These are phyloP conservation scores for Lasioglossum baleicum DNA, from an alignment of 1,140 invertebrate genomes.

Conservation along the genomic window DNA sequence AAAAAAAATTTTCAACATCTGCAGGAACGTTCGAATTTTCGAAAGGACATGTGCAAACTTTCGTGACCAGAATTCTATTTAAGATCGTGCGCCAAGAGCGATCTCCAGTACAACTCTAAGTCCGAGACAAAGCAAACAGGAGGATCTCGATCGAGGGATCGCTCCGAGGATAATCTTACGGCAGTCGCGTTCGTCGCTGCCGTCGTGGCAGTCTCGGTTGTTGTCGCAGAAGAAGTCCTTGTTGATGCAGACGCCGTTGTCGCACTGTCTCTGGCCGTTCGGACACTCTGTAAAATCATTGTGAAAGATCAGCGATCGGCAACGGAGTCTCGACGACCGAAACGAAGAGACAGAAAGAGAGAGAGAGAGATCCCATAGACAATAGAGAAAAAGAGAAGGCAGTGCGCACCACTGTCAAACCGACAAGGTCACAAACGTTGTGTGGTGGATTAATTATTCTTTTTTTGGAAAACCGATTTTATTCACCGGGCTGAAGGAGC, in stretches of 20 bases:
- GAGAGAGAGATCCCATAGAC: neutral
- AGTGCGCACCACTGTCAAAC: slow-evolving; percentile 29
- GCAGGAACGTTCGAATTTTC: too few species aligned
- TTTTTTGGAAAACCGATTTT: neutral
- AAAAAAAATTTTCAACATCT: too few species aligned
- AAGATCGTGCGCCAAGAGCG: too few species aligned
- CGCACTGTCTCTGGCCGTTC: slow-evolving; percentile 81
- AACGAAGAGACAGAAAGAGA: neutral
- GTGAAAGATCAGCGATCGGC: slow-evolving; percentile 4
- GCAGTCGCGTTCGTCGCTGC: slow-evolving; percentile 86
- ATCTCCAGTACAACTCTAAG: too few species aligned
- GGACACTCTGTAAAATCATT: slow-evolving; percentile 74
- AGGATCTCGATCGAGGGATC: neutral
- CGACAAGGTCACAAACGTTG: neutral
- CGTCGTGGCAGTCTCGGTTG: slow-evolving; percentile 85
- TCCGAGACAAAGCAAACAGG: too few species aligned
- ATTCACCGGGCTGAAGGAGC: neutral
- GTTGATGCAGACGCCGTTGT: slow-evolving; percentile 82
- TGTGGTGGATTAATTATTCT: neutral
- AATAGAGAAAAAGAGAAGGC: slow-evolving; percentile 3
- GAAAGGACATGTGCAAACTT: too few species aligned
- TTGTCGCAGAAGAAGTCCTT: slow-evolving; percentile 81
- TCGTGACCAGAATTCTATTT: too few species aligned
- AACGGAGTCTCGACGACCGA: neutral
- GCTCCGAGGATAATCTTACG: slow-evolving; percentile 79